phyloP scores from a whole-genome alignment of 2,113 vertebrate genomes.

The Vulpes lagopus region DNA sequence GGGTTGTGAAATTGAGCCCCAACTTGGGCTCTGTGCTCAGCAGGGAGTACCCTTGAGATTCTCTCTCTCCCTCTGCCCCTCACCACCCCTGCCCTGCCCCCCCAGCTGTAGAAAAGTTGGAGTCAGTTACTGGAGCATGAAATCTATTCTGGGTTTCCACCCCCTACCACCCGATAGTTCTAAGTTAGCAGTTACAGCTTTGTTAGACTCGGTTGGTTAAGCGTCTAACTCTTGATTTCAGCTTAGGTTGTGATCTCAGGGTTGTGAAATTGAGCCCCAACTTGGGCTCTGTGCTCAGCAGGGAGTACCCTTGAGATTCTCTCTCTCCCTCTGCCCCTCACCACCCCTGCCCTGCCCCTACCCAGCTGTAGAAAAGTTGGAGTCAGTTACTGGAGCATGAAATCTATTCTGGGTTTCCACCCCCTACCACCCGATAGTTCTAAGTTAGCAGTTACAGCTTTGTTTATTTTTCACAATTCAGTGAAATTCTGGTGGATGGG shows the following conservation, averaged over 20 bases:
- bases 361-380: background rate
- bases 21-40: background rate
- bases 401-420: accelerated
- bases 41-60: background rate
- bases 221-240: background rate
- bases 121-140: accelerated
- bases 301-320: background rate
- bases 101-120: background rate
- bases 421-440: background rate
- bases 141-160: accelerated
- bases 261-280: background rate
- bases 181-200: no score
- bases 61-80: background rate
- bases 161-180: background rate
- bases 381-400: accelerated
- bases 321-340: background rate
- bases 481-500: background rate
- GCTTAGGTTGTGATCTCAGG: background rate
- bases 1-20: background rate
- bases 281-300: background rate
- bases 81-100: no score
- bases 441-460: no score
- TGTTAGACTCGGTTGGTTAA: background rate
- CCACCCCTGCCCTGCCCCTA: no score
- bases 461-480: background rate